Percentiles rank a stretch among this genome's conserved stretches.
These are phyloP conservation scores for Drosophila lacteicornis DNA, from an alignment of 1,140 invertebrate genomes.

Conservation along the genomic window DNA sequence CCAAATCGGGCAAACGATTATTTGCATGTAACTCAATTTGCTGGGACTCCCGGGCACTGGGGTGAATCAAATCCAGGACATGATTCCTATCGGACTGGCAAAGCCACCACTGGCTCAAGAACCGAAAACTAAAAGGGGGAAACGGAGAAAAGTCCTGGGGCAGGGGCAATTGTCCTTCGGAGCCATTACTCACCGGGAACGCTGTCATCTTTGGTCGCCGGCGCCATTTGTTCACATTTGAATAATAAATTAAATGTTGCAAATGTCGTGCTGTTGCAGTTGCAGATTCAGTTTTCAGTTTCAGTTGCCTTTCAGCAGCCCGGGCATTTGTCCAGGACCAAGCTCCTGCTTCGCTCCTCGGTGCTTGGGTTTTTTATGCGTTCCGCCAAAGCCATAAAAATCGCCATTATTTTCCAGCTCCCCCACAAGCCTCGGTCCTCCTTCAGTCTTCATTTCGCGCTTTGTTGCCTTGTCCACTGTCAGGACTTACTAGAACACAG, in stretches of 20 bases:
- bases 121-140: not conserved
- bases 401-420: constrained; percentile 66
- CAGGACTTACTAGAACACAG: constrained; percentile 5
- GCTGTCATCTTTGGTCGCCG: constrained; percentile 76
- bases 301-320: constrained; percentile 56
- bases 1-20: constrained; percentile 72
- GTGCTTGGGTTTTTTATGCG: constrained; percentile 63
- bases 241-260: constrained; percentile 83
- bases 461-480: constrained; percentile 54
- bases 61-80: constrained; percentile 59
- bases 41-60: constrained; percentile 34
- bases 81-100: constrained; percentile 42
- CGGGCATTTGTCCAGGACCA: constrained; percentile 40
- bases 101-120: constrained; percentile 37
- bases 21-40: constrained; percentile 79
- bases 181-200: constrained; percentile 66
- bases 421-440: constrained; percentile 22
- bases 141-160: constrained; percentile 3
- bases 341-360: constrained; percentile 7
- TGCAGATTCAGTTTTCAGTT: constrained; percentile 46
- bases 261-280: constrained; percentile 65
- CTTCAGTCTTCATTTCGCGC: constrained; percentile 49
- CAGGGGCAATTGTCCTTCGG: constrained; percentile 60
- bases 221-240: constrained; percentile 80
- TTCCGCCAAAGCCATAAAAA: constrained; percentile 74